These are phyloP conservation scores for Drosophila navojoa DNA, from an alignment of 1,140 invertebrate species.

Conservation along the genomic window DNA sequence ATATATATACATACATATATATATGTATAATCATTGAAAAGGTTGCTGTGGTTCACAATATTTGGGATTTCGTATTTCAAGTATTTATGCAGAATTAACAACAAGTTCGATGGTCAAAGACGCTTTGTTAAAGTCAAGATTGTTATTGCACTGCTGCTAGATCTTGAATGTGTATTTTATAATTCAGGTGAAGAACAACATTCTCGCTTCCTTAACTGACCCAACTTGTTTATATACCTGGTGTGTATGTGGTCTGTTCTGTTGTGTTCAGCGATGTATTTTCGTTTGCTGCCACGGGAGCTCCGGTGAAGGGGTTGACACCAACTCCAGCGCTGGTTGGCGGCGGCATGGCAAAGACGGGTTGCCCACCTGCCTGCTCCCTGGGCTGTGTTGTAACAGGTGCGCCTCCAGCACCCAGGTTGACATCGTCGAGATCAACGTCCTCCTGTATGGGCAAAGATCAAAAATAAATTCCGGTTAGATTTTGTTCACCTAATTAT, in stretches of 20 bases:
- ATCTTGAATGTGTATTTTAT: constrained; percentile 16
- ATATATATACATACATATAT: neutral
- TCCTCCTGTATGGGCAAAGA: constrained; percentile 82
- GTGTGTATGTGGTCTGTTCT: constrained; percentile 85
- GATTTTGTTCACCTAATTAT: neutral
- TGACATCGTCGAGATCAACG: constrained; percentile 83
- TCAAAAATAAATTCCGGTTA: neutral
- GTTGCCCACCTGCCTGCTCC: constrained; percentile 76
- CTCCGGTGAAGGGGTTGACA: constrained; percentile 82
- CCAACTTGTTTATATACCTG: constrained; percentile 84
- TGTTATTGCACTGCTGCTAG: constrained; percentile 45
- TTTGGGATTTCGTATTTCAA: constrained; percentile 26
- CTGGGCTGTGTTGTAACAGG: constrained; percentile 84
- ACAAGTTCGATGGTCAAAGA: constrained; percentile 76
- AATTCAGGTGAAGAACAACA: constrained; percentile 15
- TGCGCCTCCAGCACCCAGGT: constrained; percentile 68
- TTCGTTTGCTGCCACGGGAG: constrained; percentile 83
- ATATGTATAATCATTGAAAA: constrained; percentile 13
- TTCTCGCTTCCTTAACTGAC: constrained; percentile 10
- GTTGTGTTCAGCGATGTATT: constrained; percentile 85
- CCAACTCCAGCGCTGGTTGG: constrained; percentile 64
- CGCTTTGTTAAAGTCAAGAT: constrained; percentile 59
- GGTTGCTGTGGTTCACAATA: constrained; percentile 58
- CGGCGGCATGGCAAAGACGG: constrained; percentile 85
- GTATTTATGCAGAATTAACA: constrained; percentile 61